A percentile compares a stretch with the other conserved stretches of the same genome.
phyloP scores from a whole-genome alignment of 2,113 vertebrate genomes.

The Caloenas nicobarica region DNA sequence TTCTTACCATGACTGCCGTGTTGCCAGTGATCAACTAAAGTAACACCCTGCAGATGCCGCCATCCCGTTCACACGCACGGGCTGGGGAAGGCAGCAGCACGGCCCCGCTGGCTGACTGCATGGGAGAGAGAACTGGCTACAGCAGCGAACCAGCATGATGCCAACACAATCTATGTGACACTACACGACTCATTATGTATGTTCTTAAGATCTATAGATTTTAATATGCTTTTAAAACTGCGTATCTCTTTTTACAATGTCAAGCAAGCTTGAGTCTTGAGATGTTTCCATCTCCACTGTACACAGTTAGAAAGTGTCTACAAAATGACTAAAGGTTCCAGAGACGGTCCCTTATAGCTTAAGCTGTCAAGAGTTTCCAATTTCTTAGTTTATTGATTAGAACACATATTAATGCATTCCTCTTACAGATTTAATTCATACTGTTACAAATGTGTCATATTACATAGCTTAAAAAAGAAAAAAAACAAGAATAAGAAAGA shows the following conservation, averaged over 20 bases:
- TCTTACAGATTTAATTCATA: neutral
- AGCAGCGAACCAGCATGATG: neutral
- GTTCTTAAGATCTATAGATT: neutral
- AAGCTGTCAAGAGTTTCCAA: neutral
- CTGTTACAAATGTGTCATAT: neutral
- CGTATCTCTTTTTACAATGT: neutral
- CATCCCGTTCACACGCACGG: rapidly evolving
- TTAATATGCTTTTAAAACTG: neutral
- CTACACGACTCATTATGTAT: neutral
- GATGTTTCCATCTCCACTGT: neutral
- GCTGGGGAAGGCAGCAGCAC: neutral
- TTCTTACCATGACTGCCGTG: neutral
- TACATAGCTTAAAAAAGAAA: neutral
- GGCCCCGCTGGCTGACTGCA: neutral
- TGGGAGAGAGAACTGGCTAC: neutral
- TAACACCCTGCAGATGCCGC: neutral
- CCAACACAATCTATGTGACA: neutral
- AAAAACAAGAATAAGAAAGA: neutral
- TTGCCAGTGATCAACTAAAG: neutral
- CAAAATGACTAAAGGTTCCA: neutral
- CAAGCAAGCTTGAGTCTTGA: neutral
- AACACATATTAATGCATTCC: neutral
- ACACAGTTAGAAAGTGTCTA: neutral
- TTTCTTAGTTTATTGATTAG: neutral
- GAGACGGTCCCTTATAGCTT: neutral